A percentile compares a stretch with the other conserved stretches of the same genome.
These are phyloP conservation scores for Eospalax fontanierii DNA, from an alignment of 2,797 vertebrate species.

Conservation along the genomic window DNA sequence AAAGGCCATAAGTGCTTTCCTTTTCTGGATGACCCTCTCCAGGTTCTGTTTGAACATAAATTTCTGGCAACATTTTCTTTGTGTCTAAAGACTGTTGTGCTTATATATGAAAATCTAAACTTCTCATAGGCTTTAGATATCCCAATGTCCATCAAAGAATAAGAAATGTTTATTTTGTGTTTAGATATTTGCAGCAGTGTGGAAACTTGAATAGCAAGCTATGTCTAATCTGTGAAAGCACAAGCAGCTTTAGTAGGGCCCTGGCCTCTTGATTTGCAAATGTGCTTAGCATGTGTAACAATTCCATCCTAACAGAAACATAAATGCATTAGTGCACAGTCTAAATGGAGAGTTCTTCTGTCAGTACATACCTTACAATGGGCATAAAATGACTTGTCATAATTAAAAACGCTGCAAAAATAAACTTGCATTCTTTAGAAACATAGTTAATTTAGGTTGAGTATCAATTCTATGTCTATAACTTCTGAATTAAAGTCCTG, in stretches of 20 bases:
- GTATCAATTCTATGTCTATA: neutral
- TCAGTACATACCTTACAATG: neutral
- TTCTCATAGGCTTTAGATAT: neutral
- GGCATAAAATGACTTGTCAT: neutral
- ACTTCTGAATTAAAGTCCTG: neutral
- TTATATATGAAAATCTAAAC: neutral
- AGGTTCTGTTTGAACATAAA: neutral
- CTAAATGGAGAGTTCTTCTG: neutral
- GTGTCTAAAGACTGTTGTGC: neutral
- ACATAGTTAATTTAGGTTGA: neutral
- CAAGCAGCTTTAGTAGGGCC: neutral
- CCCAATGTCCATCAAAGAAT: neutral
- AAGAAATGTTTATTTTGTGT: neutral
- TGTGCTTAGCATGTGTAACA: fast-evolving
- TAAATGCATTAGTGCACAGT: neutral
- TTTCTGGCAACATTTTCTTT: neutral
- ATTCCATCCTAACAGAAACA: neutral
- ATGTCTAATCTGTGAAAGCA: neutral
- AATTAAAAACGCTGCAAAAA: neutral
- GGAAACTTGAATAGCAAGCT: neutral
- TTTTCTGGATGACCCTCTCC: neutral
- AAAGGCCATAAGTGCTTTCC: neutral
- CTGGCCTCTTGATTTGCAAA: neutral
- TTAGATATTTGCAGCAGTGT: neutral
- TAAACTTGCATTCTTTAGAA: neutral